Conservation (phyloP, 1,140 invertebrate species). For the Calosoma granatense region DNA sequence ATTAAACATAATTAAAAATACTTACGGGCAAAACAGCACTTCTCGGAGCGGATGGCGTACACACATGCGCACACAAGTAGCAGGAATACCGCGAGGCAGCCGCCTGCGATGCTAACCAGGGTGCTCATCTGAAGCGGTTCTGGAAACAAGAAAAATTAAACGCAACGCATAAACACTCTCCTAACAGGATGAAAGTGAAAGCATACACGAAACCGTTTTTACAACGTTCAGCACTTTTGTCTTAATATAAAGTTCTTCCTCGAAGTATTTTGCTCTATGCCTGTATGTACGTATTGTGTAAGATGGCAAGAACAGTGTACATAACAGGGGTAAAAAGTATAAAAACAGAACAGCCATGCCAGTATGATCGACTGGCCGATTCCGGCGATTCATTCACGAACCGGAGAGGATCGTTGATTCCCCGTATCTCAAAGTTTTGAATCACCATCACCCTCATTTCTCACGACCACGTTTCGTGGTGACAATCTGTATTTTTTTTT, state of each 20-base stretch:
- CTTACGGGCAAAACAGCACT: slow-evolving; percentile 59
- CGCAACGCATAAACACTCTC: slow-evolving; percentile 22
- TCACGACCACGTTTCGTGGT: neutral
- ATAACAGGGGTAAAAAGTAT: too few relatives aligned
- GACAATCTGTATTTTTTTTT: neutral
- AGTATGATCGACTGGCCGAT: neutral
- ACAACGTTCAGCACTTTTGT: neutral
- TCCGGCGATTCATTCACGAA: neutral
- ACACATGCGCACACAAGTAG: slow-evolving; percentile 45
- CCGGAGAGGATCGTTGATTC: neutral
- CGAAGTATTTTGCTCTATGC: neutral
- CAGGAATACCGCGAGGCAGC: slow-evolving; percentile 44
- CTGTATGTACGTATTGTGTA: too few relatives aligned
- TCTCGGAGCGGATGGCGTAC: slow-evolving; percentile 49
- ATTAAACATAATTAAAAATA: slow-evolving; percentile 25
- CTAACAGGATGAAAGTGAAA: slow-evolving; percentile 14
- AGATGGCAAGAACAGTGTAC: too few relatives aligned
- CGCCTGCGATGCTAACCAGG: slow-evolving; percentile 47
- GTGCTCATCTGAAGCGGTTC: slow-evolving; percentile 55
- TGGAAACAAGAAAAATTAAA: slow-evolving; percentile 33
- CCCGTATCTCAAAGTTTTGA: neutral
- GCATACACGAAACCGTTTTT: neutral
- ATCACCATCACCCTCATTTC: neutral
- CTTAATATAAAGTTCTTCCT: neutral
- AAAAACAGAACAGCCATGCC: neutral